Evolutionary conservation across 2,888 invertebrate species (phyloP), one percentile per base, ranked within the genome.

Genomic region (Poecilobothrus nobilitatus): DNA sequence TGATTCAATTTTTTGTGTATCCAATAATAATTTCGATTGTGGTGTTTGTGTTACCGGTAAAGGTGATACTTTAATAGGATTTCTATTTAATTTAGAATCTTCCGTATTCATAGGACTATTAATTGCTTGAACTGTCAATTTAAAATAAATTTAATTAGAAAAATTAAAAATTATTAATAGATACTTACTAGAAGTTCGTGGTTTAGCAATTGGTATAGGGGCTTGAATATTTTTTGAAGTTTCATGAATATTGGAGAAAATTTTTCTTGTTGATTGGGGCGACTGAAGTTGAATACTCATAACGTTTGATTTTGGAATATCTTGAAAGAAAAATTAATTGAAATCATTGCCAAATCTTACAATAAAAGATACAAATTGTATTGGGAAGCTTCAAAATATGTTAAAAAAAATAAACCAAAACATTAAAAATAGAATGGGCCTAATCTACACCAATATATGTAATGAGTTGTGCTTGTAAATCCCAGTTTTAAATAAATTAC

Each of bases 231-330:
- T 70, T 33, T 62, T 21, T 18, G 70, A 68, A 1, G 62, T 61
- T 22, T 67, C 66, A 33, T 53, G 66, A 22, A 37, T 66, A 65
- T 65, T 66, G 21, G 66, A 33, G 65, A 33, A 18, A 33, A 72
- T 71, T 8, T 71, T 70, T 53, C 71, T 63, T 20, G 71, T 70
- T 18, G 74, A 70, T 68, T 75, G 73, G 0, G 80, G 79, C 7
- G 81, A 79, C 68, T 76, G 79, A 12, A 81, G 71, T n/a, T 80
- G 78, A 68, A 81, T 81, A 65, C 77, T 81, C 80, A 80, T 80
- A 1, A 81, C 77, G 75, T 81, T 81, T 2, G 81, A 80, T 68
- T 78, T 77, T 64, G 80, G 80, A 63, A 80, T 73, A 73, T 81
- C 81, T 81, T 68, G 62, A 72, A 71, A n/a, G 67, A 70, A 37